Evolutionary conservation across 2,888 invertebrate species (phyloP), one percentile per base, ranked within the genome.

Genomic region (Cryptus viduatorius): DNA sequence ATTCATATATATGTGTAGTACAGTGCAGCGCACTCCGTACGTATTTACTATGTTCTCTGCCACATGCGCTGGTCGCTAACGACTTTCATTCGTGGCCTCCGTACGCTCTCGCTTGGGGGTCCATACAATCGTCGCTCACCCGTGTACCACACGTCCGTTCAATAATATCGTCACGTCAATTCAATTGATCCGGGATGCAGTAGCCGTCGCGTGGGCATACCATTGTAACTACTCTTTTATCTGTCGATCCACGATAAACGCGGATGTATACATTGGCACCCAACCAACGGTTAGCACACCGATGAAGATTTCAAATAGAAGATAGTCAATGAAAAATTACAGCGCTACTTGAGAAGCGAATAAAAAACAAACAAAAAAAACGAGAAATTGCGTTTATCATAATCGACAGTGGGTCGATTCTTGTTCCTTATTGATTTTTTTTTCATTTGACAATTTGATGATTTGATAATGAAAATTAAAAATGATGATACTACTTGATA

Each of bases 161-260:
- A 72, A 61, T 29, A 79, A 79, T 64, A 72, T n/a, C 42, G 77
- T 56, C 77, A 53, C 53, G 68, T 68, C 67, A 68, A 77, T 77
- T 77, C 24, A 68, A 77, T 68, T 77, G 77, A 77, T 64, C 48
- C 24, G 44, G 31, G 48, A 68, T 59, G 42, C 72, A 42, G 56
- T 59, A 72, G 56, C 19, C 10, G 59, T 24, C 59, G 59, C 59
- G 72, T 59, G 72, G 50, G 72, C 56, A 7, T 44, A n/a, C 56
- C 14, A 29, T 56, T 44, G 42, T 44, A 14, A 44, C 72, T 44
- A 59, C 72, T 42, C 14, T 59, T 44, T 59, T 72, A 12, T 37
- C 37, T 50, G 53, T 8, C 16, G 53, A 7, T 56, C 10, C 3
- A 14, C 10, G 12, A 16, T 37, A 19, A 42, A 71, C 53, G 37